Evolutionary conservation across 2,888 invertebrate genomes (phyloP).

Genomic region (Azorinus chamasolen): DNA sequence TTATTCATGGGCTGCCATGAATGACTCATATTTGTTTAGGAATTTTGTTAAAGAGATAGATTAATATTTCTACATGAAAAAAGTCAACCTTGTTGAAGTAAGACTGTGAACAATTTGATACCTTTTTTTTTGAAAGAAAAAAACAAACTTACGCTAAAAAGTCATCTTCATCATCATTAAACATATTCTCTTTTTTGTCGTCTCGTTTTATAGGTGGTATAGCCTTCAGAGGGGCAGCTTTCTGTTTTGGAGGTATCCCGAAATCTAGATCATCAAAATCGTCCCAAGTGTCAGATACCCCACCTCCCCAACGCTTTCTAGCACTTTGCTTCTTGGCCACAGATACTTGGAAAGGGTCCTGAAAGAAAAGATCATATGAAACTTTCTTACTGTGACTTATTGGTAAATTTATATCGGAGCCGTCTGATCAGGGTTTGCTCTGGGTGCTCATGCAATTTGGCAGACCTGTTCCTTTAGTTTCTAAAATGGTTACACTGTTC

Average conservation of each 20-base stretch:
- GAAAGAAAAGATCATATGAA: neutral
- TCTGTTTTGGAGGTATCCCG: slow-evolving; percentile 73
- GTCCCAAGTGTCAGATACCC: slow-evolving; percentile 82
- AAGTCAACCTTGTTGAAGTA: too few relatives aligned
- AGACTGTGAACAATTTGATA: too few relatives aligned
- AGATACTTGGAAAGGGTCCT: slow-evolving; percentile 69
- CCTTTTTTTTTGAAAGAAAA: neutral
- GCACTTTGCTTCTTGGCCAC: slow-evolving; percentile 80
- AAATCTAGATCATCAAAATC: slow-evolving; percentile 83
- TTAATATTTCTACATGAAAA: too few relatives aligned
- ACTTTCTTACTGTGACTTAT: neutral
- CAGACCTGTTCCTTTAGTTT: too few relatives aligned
- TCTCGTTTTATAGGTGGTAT: slow-evolving; percentile 64
- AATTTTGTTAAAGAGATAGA: too few relatives aligned
- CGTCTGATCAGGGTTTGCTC: too few relatives aligned
- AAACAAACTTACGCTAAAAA: slow-evolving; percentile 75
- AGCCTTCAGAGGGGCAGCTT: slow-evolving; percentile 69
- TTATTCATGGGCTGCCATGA: too few relatives aligned
- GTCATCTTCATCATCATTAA: slow-evolving; percentile 80
- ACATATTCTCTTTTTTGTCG: slow-evolving; percentile 67
- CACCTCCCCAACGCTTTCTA: slow-evolving; percentile 83
- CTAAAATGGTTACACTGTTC: too few relatives aligned
- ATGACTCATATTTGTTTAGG: too few relatives aligned
- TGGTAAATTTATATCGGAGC: too few relatives aligned
- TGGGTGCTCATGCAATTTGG: too few relatives aligned